These are phyloP conservation scores for Stegophylla sp. DNA, from an alignment of 2,888 invertebrate species.

Conservation along the genomic window DNA sequence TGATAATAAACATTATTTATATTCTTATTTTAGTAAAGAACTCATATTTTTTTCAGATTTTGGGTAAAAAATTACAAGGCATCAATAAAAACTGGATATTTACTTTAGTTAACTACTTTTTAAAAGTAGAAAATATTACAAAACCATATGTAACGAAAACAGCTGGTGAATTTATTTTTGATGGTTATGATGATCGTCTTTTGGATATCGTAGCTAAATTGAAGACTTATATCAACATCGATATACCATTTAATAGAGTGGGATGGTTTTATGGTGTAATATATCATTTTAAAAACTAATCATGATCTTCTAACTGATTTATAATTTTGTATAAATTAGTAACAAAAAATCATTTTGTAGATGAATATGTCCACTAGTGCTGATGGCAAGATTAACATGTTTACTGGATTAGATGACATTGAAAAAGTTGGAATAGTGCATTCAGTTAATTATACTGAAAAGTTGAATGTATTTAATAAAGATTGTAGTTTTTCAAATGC, in stretches of 20 bases:
- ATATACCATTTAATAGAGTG: conserved; percentile 52
- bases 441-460: conserved; percentile 73
- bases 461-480: conserved; percentile 69
- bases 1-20: neutral
- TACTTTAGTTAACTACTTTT: conserved; percentile 24
- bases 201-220: conserved; percentile 69
- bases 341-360: conserved; percentile 66
- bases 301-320: neutral
- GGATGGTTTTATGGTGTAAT: conserved; percentile 56
- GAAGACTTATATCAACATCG: conserved; percentile 34
- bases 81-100: conserved; percentile 40
- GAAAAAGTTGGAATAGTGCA: conserved; percentile 73
- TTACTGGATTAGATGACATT: conserved; percentile 75
- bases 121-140: conserved; percentile 61
- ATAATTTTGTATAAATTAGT: conserved; percentile 32
- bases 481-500: conserved; percentile 76
- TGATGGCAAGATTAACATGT: conserved; percentile 81
- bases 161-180: conserved; percentile 76
- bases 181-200: conserved; percentile 80
- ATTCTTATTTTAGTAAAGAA: neutral
- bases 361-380: conserved; percentile 76
- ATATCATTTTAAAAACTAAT: neutral
- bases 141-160: conserved; percentile 71
- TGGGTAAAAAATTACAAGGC: conserved; percentile 42
- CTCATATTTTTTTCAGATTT: conserved; percentile 21